Percentiles rank a stretch among this genome's conserved stretches.
These are phyloP conservation scores for Sweltsa coloradensis DNA, from an alignment of 1,140 invertebrate genomes.

Conservation along the genomic window DNA sequence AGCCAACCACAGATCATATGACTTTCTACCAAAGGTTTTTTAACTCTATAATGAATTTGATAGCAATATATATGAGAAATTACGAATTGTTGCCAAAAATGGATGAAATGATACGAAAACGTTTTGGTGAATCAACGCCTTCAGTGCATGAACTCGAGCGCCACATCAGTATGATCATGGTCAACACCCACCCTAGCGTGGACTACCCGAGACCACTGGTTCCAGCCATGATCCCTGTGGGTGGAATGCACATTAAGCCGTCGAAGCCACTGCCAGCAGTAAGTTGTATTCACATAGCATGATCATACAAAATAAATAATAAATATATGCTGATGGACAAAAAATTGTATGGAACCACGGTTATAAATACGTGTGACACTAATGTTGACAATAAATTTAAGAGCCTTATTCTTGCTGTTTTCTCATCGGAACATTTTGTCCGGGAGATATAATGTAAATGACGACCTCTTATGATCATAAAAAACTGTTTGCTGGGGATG, in stretches of 20 bases:
- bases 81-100: conserved; percentile 5
- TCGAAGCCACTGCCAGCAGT: conserved; percentile 23
- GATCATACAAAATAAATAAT: background rate
- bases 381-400: too few relatives aligned
- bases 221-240: conserved; percentile 41
- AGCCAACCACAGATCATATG: conserved; percentile 26
- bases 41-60: background rate
- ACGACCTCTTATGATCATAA: too few relatives aligned
- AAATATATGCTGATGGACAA: too few relatives aligned
- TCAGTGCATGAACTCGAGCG: conserved; percentile 21
- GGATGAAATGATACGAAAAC: conserved; percentile 15
- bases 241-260: conserved; percentile 39
- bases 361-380: too few relatives aligned
- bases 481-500: too few relatives aligned
- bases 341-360: too few relatives aligned
- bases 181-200: conserved; percentile 35
- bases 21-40: conserved; percentile 19
- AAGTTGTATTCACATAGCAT: background rate
- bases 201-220: conserved; percentile 29
- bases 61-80: background rate
- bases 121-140: conserved; percentile 15
- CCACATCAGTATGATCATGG: conserved; percentile 29
- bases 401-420: too few relatives aligned
- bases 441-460: too few relatives aligned
- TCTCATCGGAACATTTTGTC: too few relatives aligned